These are phyloP conservation scores for Onthophagus sagittarius DNA, from an alignment of 2,888 invertebrate species.

Conservation along the genomic window DNA sequence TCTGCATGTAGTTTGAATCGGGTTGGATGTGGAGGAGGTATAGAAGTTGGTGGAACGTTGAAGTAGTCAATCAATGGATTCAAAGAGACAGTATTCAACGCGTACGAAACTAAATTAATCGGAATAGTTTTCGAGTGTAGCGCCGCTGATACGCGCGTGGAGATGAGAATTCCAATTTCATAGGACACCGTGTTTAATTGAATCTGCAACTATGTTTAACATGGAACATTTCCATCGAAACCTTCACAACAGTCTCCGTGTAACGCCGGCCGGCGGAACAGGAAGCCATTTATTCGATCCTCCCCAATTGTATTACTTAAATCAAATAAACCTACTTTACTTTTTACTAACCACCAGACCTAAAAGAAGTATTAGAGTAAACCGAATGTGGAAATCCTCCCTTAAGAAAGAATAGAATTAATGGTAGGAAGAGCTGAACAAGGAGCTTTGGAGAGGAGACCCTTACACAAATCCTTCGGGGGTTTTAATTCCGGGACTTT, in stretches of 20 bases:
- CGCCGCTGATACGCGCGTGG: background rate
- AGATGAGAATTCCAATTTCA: conserved; percentile 13
- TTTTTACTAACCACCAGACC: background rate
- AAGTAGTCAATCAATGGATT: background rate
- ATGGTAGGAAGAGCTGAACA: background rate
- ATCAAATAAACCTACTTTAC: background rate
- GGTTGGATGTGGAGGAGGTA: too few relatives aligned
- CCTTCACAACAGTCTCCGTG: background rate
- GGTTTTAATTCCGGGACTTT: background rate
- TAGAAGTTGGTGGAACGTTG: background rate
- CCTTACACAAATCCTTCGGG: background rate
- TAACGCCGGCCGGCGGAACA: background rate
- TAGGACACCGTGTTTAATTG: conserved; percentile 6
- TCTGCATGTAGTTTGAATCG: too few relatives aligned
- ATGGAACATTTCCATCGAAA: background rate
- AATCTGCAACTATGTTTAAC: conserved; percentile 14
- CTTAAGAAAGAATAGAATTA: background rate
- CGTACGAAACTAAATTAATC: background rate
- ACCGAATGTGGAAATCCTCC: background rate
- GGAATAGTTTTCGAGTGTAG: background rate
- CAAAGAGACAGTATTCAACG: background rate
- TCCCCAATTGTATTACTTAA: background rate
- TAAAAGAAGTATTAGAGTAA: background rate
- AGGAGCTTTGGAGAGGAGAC: background rate
- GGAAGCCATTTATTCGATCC: background rate